These are phyloP conservation scores for Cyprinodon tularosa DNA, from an alignment of 2,113 vertebrate species.

Conservation along the genomic window DNA sequence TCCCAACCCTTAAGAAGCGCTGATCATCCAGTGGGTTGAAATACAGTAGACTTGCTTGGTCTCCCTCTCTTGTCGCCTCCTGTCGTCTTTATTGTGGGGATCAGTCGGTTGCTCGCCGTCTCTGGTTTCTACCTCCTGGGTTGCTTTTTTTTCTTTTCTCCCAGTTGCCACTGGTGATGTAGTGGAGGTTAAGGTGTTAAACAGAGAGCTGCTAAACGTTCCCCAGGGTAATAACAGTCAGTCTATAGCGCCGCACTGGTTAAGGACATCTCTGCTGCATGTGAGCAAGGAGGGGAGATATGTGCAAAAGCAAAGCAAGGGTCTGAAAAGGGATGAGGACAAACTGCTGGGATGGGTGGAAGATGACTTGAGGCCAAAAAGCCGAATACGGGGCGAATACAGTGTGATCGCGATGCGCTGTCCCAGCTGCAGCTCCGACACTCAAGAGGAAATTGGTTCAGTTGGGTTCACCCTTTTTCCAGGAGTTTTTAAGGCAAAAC, in stretches of 20 bases:
- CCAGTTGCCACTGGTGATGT: conserved; percentile 57
- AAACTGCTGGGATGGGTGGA: conserved; percentile 4
- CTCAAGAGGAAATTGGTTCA: too few relatives aligned
- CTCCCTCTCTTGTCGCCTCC: conserved; percentile 21
- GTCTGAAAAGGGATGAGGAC: conserved; percentile 7
- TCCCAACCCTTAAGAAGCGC: conserved; percentile 70
- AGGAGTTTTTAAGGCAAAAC: too few relatives aligned
- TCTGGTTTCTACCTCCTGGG: conserved; percentile 74
- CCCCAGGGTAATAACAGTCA: conserved; percentile 76
- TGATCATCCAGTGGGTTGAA: conserved; percentile 77
- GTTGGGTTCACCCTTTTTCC: too few relatives aligned
- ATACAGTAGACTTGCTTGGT: conserved; percentile 63
- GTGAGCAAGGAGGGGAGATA: conserved; percentile 7
- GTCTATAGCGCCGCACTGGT: conserved; percentile 47
- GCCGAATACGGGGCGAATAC: too few relatives aligned
- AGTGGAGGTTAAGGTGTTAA: conserved; percentile 80
- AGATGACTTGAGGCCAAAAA: not conserved
- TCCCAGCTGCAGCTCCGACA: too few relatives aligned
- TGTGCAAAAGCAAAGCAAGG: conserved; percentile 22
- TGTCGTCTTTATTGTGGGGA: conserved; percentile 69
- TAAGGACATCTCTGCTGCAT: conserved; percentile 52
- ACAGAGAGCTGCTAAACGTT: conserved; percentile 79
- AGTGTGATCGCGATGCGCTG: too few relatives aligned
- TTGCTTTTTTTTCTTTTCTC: conserved; percentile 45
- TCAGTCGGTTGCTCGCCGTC: conserved; percentile 67